These are phyloP conservation scores for Cataglyphis rosenhaueri DNA, from an alignment of 2,888 invertebrate genomes.

Conservation along the genomic window DNA sequence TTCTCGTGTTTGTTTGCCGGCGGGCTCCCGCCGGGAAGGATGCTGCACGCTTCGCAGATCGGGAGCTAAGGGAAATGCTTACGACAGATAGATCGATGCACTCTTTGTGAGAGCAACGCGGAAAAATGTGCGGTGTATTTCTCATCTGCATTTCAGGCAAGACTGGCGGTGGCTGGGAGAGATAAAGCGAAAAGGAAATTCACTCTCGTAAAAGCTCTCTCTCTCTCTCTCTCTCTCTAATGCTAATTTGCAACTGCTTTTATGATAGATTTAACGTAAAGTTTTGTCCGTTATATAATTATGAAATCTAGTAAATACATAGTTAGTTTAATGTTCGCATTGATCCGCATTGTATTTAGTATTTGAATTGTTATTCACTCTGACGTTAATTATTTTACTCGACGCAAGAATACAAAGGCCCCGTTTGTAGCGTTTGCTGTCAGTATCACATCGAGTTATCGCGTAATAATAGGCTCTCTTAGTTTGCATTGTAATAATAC, in stretches of 20 bases:
- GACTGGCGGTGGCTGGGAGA: background rate
- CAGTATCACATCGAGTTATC: constrained; percentile 29
- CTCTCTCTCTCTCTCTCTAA: background rate
- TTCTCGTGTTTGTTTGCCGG: constrained; percentile 24
- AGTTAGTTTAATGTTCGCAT: background rate
- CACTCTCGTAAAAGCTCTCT: background rate
- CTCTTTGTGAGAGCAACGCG: background rate
- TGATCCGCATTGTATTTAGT: constrained; percentile 42
- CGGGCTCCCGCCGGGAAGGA: constrained; percentile 16
- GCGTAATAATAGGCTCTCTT: constrained; percentile 25
- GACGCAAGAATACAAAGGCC: constrained; percentile 43
- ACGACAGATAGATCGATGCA: constrained; percentile 4
- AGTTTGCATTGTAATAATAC: constrained; percentile 24
- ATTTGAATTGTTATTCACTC: constrained; percentile 24
- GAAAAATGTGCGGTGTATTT: constrained; percentile 2
- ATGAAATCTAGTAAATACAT: constrained; percentile 24
- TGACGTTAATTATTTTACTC: constrained; percentile 52
- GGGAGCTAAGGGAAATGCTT: background rate
- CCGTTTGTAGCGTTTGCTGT: constrained; percentile 8
- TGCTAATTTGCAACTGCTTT: constrained; percentile 9
- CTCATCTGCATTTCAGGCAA: background rate
- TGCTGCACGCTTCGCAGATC: constrained; percentile 7
- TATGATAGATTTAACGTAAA: background rate
- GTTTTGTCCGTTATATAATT: constrained; percentile 12
- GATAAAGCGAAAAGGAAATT: background rate